Base-by-base conservation (phyloP, 2,888 invertebrate genomes). In the Ichneumoninae sp. region DNA sequence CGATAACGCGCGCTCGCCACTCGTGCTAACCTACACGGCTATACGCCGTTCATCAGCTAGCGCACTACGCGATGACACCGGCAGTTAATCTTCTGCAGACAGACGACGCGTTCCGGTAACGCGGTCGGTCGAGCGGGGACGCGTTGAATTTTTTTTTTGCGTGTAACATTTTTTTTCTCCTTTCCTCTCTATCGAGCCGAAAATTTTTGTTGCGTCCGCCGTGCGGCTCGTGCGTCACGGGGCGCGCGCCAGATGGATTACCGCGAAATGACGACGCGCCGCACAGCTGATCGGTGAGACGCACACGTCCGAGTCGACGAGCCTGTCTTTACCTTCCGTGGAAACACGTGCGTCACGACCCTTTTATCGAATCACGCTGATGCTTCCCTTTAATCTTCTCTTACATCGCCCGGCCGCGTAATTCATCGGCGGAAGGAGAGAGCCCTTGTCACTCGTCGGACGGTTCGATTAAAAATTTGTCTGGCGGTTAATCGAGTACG, bases 1-100 rank as follows among this genome's bases (percentile, higher is more conserved):
- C 71, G 80, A 60, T 83, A 80, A 83, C 80, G 57, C 66, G 44
- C 80, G 40, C 40, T 74, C 77, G 76, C 60, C 66, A 75, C 60
- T 69, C 65, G 8, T 54, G 19, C 3, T 19, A 54, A 54, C 50
- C 52, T n/a, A 68, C 22, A 36, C 52, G 26, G 22, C 70, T 54
- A 54, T 62, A 60, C 30, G 75, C 26, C 13, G 16, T 22, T 36
- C 36, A 16, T 16, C 30, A 16, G 10, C 26, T 7, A 54, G 22
- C 54, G 19, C 54, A 19, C 54, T 54, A 57, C 40, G 71, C 22
- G 40, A 57, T 57, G 40, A 6, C 52, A 22, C 54, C 10, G 52
- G 13, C n/a, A 13, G 33, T 52, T 13, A 26, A 40, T n/a, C 54
- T 26, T 7, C 33, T 3, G 10, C 19, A 7, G n/a, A 36, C 36